Conservation (phyloP, 2,888 invertebrate genomes). For the Digitonthophagus gazella region DNA sequence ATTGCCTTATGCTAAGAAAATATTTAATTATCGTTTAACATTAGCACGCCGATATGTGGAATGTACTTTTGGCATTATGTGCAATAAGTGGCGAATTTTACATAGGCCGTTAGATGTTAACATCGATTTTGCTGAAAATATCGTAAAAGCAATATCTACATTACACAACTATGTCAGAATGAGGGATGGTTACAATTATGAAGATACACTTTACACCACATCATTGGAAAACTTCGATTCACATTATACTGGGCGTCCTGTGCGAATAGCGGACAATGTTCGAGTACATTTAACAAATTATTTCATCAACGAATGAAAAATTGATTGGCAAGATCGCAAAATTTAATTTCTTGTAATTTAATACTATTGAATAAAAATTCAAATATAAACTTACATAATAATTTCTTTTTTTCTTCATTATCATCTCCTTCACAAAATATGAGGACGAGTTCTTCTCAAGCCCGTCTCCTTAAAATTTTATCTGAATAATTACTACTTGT, state of each 20-base stretch:
- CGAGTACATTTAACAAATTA: not conserved
- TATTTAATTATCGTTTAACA: constrained; percentile 21
- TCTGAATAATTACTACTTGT: no score
- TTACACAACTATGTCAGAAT: constrained; percentile 1
- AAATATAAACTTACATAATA: no score
- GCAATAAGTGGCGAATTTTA: constrained; percentile 20
- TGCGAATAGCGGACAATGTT: not conserved
- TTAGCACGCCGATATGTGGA: constrained; percentile 19
- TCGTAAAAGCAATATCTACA: constrained; percentile 8
- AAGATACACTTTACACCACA: not conserved
- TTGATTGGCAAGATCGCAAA: not conserved
- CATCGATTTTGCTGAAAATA: constrained; percentile 18
- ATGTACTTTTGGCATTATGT: constrained; percentile 22
- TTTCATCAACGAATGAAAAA: not conserved
- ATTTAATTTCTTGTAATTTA: not conserved
- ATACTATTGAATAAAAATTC: no score
- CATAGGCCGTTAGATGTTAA: constrained; percentile 7
- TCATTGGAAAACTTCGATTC: not conserved
- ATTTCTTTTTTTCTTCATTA: no score
- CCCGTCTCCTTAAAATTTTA: no score
- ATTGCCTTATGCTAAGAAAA: not conserved
- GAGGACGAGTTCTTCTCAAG: no score
- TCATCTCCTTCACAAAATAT: no score
- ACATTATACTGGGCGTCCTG: not conserved
- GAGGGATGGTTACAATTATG: not conserved